Conservation (phyloP, 2,888 invertebrate genomes). For the Coremacera marginata region DNA sequence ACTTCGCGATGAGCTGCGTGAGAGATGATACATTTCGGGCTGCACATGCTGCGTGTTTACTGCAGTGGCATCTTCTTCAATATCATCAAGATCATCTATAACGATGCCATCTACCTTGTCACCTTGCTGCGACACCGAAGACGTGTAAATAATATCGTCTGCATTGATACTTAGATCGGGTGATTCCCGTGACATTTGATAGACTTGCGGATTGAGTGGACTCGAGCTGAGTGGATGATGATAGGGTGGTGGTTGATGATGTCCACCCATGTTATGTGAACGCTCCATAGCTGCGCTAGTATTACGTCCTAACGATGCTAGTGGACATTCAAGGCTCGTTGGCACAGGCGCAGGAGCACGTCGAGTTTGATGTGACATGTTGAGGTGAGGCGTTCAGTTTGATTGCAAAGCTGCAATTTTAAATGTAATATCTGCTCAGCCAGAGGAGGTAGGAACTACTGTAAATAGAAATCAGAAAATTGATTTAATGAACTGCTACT, state of each 20-base stretch:
- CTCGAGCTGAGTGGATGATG: slow-evolving; percentile 70
- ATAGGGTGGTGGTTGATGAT: slow-evolving; percentile 62
- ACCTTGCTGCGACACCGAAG: slow-evolving; percentile 59
- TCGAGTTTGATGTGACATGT: slow-evolving; percentile 68
- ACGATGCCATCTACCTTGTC: slow-evolving; percentile 48
- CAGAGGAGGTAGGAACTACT: neutral
- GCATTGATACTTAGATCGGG: slow-evolving; percentile 65
- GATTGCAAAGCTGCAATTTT: neutral
- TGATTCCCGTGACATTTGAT: slow-evolving; percentile 69
- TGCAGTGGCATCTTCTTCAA: slow-evolving; percentile 39
- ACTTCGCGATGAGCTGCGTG: slow-evolving; percentile 59
- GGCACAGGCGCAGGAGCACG: slow-evolving; percentile 65
- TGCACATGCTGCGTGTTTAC: slow-evolving; percentile 46
- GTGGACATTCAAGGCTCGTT: slow-evolving; percentile 71
- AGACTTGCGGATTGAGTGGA: slow-evolving; percentile 69
- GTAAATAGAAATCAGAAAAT: neutral
- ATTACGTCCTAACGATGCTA: slow-evolving; percentile 73
- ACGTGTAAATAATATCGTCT: slow-evolving; percentile 61
- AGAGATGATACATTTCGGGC: slow-evolving; percentile 55
- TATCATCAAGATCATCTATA: slow-evolving; percentile 41
- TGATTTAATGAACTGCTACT: neutral
- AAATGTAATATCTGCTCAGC: neutral
- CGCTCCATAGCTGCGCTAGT: slow-evolving; percentile 63
- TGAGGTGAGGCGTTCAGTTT: slow-evolving; percentile 27
- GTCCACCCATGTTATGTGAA: slow-evolving; percentile 55